Evolutionary conservation across 2,113 vertebrate species (phyloP), one percentile per base, ranked within the genome.

Genomic region (Megalops atlanticus): DNA sequence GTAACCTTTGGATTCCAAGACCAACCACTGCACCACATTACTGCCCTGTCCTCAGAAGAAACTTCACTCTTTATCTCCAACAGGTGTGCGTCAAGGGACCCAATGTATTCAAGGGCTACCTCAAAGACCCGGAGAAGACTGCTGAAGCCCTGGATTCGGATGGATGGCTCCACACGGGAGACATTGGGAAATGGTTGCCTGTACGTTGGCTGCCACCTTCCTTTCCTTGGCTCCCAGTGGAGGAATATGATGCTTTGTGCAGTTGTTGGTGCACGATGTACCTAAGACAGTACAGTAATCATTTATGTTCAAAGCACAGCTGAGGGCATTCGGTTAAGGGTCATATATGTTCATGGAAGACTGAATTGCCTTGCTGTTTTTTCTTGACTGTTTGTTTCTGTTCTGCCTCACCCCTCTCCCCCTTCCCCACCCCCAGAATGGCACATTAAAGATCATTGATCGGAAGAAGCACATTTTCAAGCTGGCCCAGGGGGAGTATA

Each of bases 401-500:
- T 24, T 45, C 21, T 82, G 1, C 0, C 54, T 33, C 10, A 40
- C 5, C 70, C 2, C 5, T 24, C 36, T 21, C 27, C 47, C 70
- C 3, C 21, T 85, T 86, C 81, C 73, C 90, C 70, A 85, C 69
- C 83, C 77, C 77, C 77, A 99, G 98, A 97, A 95, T 1, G 98
- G 97, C 81, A 98, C 98, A 7, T 93, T 99, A 85, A 99, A 96
- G 93, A 98, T 99, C 73, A 96, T 99, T 35, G 98, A 99, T 89
- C 92, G 98, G 88, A 99, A 99, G 90, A 99, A 99, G 89, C 98
- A 99, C 82, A 99, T 99, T 88, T 99, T 99, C 90, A 99, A 99
- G 92, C 91, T 99, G 85, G 97, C 98, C 79, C 98, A 99, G 92
- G 98, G 98, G 80, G 98, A 99, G 84, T 99, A 99, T 43, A 96